Conservation (phyloP, 2,888 invertebrate species). For the Drosophila hamatofila region DNA sequence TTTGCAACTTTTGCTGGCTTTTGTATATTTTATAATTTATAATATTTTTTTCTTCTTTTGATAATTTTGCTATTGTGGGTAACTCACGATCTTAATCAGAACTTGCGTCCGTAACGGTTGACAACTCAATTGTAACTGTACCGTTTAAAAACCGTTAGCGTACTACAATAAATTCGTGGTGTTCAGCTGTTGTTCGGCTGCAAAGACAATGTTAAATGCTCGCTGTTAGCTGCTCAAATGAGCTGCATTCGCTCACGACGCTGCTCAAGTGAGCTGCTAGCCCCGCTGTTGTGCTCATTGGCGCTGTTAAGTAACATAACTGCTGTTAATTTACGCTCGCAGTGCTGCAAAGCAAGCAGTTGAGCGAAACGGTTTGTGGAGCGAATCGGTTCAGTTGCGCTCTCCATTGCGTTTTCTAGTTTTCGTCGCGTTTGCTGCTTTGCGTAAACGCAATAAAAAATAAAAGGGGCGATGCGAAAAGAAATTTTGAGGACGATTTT, state of each 20-base stretch:
- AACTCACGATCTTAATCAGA: conserved; percentile 77
- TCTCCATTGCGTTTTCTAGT: conserved; percentile 27
- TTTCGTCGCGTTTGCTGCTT: conserved; percentile 11
- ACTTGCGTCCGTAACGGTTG: conserved; percentile 81
- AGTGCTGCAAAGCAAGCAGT: conserved; percentile 26
- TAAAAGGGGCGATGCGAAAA: conserved; percentile 9
- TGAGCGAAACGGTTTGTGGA: conserved; percentile 48
- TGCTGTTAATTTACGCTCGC: conserved; percentile 23
- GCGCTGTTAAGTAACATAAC: conserved; percentile 31
- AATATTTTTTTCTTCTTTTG: background rate
- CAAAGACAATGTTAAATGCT: conserved; percentile 43
- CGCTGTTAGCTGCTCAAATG: conserved; percentile 48
- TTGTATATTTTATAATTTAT: conserved; percentile 29
- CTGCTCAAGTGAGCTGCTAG: conserved; percentile 47
- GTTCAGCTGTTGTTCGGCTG: conserved; percentile 45
- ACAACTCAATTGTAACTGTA: conserved; percentile 67
- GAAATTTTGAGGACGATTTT: conserved; percentile 19
- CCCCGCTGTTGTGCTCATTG: conserved; percentile 19
- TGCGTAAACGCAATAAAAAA: conserved; percentile 17
- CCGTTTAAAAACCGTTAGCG: conserved; percentile 64
- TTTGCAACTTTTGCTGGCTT: conserved; percentile 32
- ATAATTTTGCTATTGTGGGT: conserved; percentile 31
- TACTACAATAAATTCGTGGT: conserved; percentile 58
- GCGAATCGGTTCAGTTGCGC: conserved; percentile 36
- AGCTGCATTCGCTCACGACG: conserved; percentile 33